Conservation (phyloP, 2,888 invertebrate genomes). For the Lordiphosa fenestrarum region DNA sequence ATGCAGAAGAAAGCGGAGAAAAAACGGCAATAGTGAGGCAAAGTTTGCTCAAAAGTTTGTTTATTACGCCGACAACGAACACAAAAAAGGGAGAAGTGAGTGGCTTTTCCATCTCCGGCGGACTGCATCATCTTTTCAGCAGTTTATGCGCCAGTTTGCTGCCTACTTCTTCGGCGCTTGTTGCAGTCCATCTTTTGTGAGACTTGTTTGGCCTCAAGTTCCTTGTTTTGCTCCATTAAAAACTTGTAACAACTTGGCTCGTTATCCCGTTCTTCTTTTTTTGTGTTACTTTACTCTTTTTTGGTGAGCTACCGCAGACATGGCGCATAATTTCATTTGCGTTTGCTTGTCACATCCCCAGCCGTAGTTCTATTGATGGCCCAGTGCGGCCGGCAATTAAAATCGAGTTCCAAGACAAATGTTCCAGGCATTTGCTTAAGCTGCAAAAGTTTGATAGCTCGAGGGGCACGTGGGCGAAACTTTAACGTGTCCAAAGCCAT, state of each 20-base stretch:
- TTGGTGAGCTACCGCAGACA: conserved; percentile 28
- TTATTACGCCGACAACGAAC: conserved; percentile 71
- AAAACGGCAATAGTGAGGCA: conserved; percentile 66
- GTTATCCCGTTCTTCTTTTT: conserved; percentile 47
- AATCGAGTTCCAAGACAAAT: conserved; percentile 43
- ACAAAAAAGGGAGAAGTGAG: conserved; percentile 41
- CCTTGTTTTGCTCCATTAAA: conserved; percentile 73
- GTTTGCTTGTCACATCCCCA: conserved; percentile 35
- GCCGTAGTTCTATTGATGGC: conserved; percentile 56
- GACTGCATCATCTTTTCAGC: conserved; percentile 74
- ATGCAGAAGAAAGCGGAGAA: conserved; percentile 8
- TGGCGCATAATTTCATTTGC: conserved; percentile 62
- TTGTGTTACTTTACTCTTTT: not conserved
- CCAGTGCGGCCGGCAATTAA: conserved; percentile 52
- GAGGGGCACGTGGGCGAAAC: conserved; percentile 29
- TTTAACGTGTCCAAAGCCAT: conserved; percentile 51
- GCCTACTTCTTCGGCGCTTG: conserved; percentile 44
- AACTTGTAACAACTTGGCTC: conserved; percentile 77
- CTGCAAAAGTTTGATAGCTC: conserved; percentile 56
- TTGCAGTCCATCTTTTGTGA: conserved; percentile 28
- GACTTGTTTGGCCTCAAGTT: conserved; percentile 18
- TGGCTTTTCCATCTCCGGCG: conserved; percentile 33
- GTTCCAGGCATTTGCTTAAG: conserved; percentile 40
- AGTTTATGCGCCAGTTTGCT: conserved; percentile 68
- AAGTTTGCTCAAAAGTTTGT: conserved; percentile 76